phyloP scores from a whole-genome alignment of 2,113 vertebrate species.

The Nothocercus julius region DNA sequence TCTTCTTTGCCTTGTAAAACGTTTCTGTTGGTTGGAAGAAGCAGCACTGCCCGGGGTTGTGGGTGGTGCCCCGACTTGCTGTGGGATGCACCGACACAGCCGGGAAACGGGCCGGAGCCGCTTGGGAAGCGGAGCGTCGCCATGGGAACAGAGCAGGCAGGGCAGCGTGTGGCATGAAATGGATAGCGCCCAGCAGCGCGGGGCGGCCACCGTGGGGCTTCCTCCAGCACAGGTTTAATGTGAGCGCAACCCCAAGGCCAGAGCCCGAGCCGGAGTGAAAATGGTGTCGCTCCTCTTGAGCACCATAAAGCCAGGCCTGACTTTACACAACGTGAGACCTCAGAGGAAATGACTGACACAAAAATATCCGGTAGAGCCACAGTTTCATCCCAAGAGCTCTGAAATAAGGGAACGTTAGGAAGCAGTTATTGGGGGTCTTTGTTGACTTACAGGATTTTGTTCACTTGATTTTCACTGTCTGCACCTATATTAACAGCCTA shows the following conservation, averaged over 20 bases:
- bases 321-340: rapidly evolving
- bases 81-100: not conserved
- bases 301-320: not conserved
- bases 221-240: not conserved
- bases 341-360: not conserved
- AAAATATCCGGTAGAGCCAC: not conserved
- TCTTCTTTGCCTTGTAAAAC: not conserved
- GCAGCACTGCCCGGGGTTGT: not conserved
- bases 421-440: not conserved
- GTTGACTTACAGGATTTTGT: not conserved
- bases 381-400: not conserved
- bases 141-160: conserved; percentile 71
- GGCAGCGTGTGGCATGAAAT: not conserved
- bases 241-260: not conserved
- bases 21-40: not conserved
- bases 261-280: not conserved
- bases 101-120: not conserved
- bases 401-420: not conserved
- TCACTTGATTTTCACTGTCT: not conserved
- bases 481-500: not conserved
- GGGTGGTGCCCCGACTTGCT: not conserved
- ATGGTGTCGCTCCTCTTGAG: not conserved
- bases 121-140: conserved; percentile 40
- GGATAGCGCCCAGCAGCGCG: not conserved
- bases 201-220: not conserved